phyloP scores from a whole-genome alignment of 2,797 vertebrate genomes.

The Scolopax rusticola region DNA sequence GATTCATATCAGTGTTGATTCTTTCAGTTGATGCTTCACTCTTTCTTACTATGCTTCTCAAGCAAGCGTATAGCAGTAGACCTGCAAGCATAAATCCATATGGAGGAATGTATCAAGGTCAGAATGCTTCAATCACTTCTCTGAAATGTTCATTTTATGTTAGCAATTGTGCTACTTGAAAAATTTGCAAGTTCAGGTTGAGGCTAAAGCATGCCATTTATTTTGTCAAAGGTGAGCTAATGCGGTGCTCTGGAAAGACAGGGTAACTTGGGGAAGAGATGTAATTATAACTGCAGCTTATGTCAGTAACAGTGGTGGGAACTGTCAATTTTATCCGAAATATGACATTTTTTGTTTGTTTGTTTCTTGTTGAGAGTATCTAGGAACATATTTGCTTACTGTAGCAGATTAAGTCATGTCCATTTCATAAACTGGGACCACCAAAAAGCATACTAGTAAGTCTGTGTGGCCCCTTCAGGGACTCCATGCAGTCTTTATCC shows the following conservation, averaged over 20 bases:
- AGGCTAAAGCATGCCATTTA: neutral
- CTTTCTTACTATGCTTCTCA: neutral
- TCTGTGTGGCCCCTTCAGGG: neutral
- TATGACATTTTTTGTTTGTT: neutral
- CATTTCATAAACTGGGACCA: neutral
- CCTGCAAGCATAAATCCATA: conserved; percentile 33
- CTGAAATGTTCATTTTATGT: conserved; percentile 44
- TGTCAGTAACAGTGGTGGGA: neutral
- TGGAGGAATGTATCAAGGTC: conserved; percentile 37
- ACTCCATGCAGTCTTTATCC: neutral
- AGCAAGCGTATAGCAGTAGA: neutral
- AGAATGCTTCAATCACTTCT: conserved; percentile 32
- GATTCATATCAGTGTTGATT: neutral
- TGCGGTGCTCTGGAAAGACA: neutral
- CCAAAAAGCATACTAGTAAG: neutral
- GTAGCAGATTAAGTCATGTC: neutral
- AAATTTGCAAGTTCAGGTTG: neutral
- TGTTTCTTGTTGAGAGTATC: neutral
- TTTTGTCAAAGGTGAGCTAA: neutral
- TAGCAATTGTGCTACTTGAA: neutral
- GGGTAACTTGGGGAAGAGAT: neutral
- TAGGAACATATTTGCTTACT: neutral
- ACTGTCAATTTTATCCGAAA: neutral
- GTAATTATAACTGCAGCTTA: neutral
- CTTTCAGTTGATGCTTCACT: neutral